Percentiles rank a stretch among this genome's conserved stretches.
Conservation (phyloP, 2,888 invertebrate species). For the Argyresthia goedartella region DNA sequence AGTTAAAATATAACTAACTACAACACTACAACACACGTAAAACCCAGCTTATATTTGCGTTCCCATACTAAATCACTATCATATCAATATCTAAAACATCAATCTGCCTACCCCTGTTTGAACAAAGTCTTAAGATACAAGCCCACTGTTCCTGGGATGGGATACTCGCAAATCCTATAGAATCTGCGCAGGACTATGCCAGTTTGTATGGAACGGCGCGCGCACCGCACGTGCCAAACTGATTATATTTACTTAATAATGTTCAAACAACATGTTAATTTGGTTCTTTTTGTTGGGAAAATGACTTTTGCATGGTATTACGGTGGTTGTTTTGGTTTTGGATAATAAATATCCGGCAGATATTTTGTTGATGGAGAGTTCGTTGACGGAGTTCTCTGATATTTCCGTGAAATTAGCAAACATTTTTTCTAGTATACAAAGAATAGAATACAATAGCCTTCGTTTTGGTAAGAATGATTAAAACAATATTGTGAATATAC, state of each 20-base stretch:
- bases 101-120: constrained; percentile 61
- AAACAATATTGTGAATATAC: too few relatives aligned
- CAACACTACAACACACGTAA: too few relatives aligned
- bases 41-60: constrained; percentile 28
- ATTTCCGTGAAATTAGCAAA: too few relatives aligned
- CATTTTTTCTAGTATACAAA: too few relatives aligned
- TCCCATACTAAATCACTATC: constrained; percentile 62
- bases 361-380: too few relatives aligned
- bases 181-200: constrained; percentile 16
- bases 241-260: constrained; percentile 66
- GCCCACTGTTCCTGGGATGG: constrained; percentile 46
- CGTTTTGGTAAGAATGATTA: too few relatives aligned
- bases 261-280: constrained; percentile 71
- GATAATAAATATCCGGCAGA: not conserved
- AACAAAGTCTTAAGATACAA: constrained; percentile 58
- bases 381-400: too few relatives aligned
- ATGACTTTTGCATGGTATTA: constrained; percentile 38
- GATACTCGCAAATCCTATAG: constrained; percentile 59
- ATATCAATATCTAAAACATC: constrained; percentile 65
- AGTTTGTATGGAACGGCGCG: constrained; percentile 41
- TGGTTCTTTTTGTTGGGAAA: constrained; percentile 53
- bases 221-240: constrained; percentile 48
- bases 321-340: not conserved
- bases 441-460: too few relatives aligned
- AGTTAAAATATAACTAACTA: too few relatives aligned